These are phyloP conservation scores for Stercorarius parasiticus DNA, from an alignment of 2,113 vertebrate species.

Conservation along the genomic window DNA sequence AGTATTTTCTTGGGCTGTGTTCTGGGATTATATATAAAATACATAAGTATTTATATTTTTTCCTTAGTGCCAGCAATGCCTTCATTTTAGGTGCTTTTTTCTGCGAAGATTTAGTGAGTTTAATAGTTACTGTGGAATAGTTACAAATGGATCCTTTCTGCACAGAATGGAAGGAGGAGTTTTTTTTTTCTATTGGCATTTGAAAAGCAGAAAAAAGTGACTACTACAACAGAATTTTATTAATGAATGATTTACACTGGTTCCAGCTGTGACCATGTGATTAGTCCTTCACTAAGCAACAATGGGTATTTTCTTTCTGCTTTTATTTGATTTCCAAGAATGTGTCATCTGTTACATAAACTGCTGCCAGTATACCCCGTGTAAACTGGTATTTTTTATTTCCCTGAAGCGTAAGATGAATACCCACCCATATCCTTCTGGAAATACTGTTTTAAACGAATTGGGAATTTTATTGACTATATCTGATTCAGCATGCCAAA, in stretches of 20 bases:
- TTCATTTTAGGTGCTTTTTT: not conserved
- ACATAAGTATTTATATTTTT: not conserved
- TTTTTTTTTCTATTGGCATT: slow-evolving; percentile 39
- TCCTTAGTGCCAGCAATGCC: not conserved
- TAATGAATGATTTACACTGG: slow-evolving; percentile 78
- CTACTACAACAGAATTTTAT: slow-evolving; percentile 73
- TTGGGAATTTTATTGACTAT: slow-evolving; percentile 63
- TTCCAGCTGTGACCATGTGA: slow-evolving; percentile 81
- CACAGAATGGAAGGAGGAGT: not conserved
- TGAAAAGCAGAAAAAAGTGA: slow-evolving; percentile 68
- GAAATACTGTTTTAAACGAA: slow-evolving; percentile 70
- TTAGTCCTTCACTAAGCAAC: slow-evolving; percentile 75
- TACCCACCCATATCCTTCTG: slow-evolving; percentile 70
- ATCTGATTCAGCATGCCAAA: slow-evolving; percentile 57
- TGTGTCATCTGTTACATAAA: slow-evolving; percentile 78
- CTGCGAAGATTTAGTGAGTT: not conserved
- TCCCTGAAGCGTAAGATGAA: slow-evolving; percentile 74
- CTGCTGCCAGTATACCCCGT: slow-evolving; percentile 70
- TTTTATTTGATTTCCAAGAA: slow-evolving; percentile 83
- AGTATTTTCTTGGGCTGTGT: not conserved
- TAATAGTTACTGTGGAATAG: slow-evolving; percentile 18
- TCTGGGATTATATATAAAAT: not conserved
- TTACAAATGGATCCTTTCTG: slow-evolving; percentile 22
- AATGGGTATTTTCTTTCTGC: slow-evolving; percentile 77
- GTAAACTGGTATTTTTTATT: slow-evolving; percentile 70